Conservation (phyloP, 2,113 vertebrate genomes). For the Syrrhaptes paradoxus region DNA sequence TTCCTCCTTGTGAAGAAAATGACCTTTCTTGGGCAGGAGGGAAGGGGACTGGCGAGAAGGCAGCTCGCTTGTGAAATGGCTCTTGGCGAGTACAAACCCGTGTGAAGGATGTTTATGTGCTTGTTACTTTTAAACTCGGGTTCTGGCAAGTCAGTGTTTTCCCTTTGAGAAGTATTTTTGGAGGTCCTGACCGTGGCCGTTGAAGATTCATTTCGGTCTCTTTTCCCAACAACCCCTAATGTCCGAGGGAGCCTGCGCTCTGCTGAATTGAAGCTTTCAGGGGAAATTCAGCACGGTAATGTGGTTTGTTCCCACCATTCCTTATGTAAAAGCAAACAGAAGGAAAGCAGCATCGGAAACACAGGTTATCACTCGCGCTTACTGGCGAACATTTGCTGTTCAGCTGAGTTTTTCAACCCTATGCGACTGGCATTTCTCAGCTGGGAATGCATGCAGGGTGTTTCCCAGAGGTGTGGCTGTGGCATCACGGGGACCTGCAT, state of each 20-base stretch:
- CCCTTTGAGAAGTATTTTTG: constrained; percentile 33
- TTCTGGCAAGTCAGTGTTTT: constrained; percentile 41
- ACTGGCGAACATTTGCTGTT: background rate
- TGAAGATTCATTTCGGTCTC: background rate
- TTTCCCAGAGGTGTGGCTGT: accelerated
- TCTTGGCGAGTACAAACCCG: constrained; percentile 21
- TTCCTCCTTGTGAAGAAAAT: constrained; percentile 39
- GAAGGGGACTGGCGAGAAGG: background rate
- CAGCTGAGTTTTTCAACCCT: background rate
- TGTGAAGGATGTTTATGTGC: constrained; percentile 43
- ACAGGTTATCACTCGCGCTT: accelerated
- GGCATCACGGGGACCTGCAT: background rate
- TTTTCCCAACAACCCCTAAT: background rate
- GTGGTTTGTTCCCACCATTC: background rate
- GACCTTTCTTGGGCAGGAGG: constrained; percentile 62
- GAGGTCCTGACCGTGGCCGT: background rate
- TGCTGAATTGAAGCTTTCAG: background rate
- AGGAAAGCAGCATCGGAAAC: background rate
- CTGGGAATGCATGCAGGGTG: background rate
- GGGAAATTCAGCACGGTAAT: background rate
- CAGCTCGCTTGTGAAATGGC: background rate
- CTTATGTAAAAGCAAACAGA: background rate
- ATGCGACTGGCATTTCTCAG: background rate
- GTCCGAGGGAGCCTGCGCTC: background rate
- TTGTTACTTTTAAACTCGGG: constrained; percentile 9